A percentile compares a stretch with the other conserved stretches of the same genome.
These are phyloP conservation scores for Chamaetylas fuelleborni DNA, from an alignment of 2,113 vertebrate genomes.

Conservation along the genomic window DNA sequence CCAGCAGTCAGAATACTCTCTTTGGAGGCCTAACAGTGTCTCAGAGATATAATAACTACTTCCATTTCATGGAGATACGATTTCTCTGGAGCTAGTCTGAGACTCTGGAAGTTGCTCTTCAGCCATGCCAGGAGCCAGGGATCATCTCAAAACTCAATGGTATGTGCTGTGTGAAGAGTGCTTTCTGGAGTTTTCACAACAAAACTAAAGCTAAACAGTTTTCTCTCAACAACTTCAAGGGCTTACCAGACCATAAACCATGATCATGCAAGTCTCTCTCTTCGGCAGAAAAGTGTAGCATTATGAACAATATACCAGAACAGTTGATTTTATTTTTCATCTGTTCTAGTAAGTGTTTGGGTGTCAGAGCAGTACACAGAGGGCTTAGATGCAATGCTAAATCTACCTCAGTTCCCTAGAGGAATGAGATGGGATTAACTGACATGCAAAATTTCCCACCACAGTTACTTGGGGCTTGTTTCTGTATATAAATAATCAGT, in stretches of 20 bases:
- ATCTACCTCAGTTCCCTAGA: background rate
- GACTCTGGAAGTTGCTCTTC: background rate
- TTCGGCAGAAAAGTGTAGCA: background rate
- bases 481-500: background rate
- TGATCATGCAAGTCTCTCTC: fast-evolving
- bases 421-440: background rate
- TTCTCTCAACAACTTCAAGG: background rate
- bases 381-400: background rate
- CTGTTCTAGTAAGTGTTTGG: background rate
- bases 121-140: background rate
- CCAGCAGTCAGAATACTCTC: background rate
- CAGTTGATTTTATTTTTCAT: background rate
- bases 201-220: background rate
- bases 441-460: background rate
- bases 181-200: background rate
- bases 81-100: background rate
- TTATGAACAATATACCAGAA: background rate
- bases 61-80: fast-evolving
- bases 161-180: background rate
- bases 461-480: background rate
- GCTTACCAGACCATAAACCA: background rate
- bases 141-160: background rate
- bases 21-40: background rate
- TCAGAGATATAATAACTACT: background rate
- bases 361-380: background rate